A percentile compares a stretch with the other conserved stretches of the same genome.
These are phyloP conservation scores for Bombylius discolor DNA, from an alignment of 2,888 invertebrate genomes.

Conservation along the genomic window DNA sequence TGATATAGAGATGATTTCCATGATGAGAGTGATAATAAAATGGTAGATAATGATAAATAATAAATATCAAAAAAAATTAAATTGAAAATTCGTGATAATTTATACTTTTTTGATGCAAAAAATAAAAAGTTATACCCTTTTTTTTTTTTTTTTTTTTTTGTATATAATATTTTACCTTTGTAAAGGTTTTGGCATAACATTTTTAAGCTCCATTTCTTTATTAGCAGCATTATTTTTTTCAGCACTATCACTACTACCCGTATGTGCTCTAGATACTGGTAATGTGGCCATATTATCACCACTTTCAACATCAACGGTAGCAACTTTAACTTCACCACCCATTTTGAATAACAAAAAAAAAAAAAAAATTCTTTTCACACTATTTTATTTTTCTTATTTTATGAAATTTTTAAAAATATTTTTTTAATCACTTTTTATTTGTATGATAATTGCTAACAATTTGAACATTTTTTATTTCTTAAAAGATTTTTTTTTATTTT, in stretches of 20 bases:
- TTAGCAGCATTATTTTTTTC: slow-evolving; percentile 72
- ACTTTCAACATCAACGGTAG: slow-evolving; percentile 76
- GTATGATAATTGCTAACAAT: too few relatives aligned
- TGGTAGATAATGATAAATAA: too few relatives aligned
- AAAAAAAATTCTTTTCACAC: neutral
- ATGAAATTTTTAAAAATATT: neutral
- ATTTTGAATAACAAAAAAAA: slow-evolving; percentile 25
- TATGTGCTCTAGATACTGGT: slow-evolving; percentile 63
- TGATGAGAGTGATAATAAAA: too few relatives aligned
- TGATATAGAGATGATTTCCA: too few relatives aligned
- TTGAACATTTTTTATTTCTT: too few relatives aligned
- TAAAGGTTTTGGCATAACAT: slow-evolving; percentile 70
- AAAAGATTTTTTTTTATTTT: too few relatives aligned
- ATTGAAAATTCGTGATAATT: too few relatives aligned
- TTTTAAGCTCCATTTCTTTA: slow-evolving; percentile 78
- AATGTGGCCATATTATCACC: slow-evolving; percentile 82
- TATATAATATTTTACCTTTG: slow-evolving; percentile 51
- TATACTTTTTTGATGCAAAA: too few relatives aligned
- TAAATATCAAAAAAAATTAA: too few relatives aligned
- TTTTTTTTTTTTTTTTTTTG: neutral
- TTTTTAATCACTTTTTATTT: neutral
- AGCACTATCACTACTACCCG: slow-evolving; percentile 56
- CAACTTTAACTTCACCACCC: slow-evolving; percentile 72
- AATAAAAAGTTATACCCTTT: too few relatives aligned
- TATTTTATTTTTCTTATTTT: neutral